Evolutionary conservation across 2,797 vertebrate species (phyloP), one percentile per base, ranked within the genome.

Genomic region (Sebastes alutus): DNA sequence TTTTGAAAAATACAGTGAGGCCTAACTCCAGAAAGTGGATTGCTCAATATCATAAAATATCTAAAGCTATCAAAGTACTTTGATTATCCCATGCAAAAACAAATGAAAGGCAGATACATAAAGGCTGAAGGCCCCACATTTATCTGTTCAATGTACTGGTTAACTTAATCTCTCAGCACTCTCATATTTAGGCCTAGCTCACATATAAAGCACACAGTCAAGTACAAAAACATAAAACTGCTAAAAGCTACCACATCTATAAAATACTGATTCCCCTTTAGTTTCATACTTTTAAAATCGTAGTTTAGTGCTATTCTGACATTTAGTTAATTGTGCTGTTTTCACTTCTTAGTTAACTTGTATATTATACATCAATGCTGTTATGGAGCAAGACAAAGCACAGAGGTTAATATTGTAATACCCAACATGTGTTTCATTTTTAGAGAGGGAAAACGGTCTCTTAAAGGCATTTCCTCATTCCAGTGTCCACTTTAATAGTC

Each of bases 291-390:
- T 46, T 83, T 38, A 29, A 78, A 73, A 75, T 64, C 8, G 2
- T 61, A 70, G 2, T 27, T 78, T 75, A 58, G 70, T 92, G 88
- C 81, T 91, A 85, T 89, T 80, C 49, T 72, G 63, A 88, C 35
- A 80, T 78, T 78, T 76, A 75, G 10, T 78, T 77, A 82, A 22
- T 88, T 93, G 89, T 94, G 90, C 83, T 85, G 66, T 87, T 42
- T 88, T 87, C 38, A 68, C 65, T 6, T 84, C n/a, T 83, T 68
- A 62, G 52, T 68, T 78, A 82, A 75, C 35, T 80, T 68, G 73
- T 76, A 73, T 81, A 78, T 84, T 60, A 80, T 29, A 87, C 88
- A 91, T 80, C n/a, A 70, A 87, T 84, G 70, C 69, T 86, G 75
- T 79, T 69, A 78, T 76, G 30, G 49, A 69, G 54, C 42, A 83